Evolutionary conservation across 2,888 invertebrate genomes (phyloP).

Genomic region (Caenorhabditis parvicauda): DNA sequence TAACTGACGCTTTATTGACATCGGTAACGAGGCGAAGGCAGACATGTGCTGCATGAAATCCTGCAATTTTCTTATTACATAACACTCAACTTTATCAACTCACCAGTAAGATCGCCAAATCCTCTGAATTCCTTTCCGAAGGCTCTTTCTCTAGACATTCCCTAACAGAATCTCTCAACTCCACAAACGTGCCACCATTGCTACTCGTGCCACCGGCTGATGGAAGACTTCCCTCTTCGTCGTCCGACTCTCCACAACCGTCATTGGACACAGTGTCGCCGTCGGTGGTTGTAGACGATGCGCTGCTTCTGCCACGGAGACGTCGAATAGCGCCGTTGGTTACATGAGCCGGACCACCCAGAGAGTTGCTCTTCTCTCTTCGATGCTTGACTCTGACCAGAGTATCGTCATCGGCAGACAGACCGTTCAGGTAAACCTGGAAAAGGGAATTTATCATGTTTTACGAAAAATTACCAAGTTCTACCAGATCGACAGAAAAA

Average conservation of each 20-base stretch:
- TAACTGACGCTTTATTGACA: conserved; percentile 86
- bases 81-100: background rate
- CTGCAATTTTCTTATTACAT: conserved; percentile 10
- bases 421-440: conserved; percentile 38
- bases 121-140: conserved; percentile 87
- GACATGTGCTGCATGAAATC: conserved; percentile 93
- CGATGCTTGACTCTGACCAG: conserved; percentile 46
- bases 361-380: conserved; percentile 41
- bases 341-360: conserved; percentile 17
- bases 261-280: conserved; percentile 42
- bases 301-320: conserved; percentile 35
- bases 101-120: conserved; percentile 82
- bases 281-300: conserved; percentile 57
- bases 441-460: too few relatives aligned
- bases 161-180: conserved; percentile 77
- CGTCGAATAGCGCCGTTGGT: conserved; percentile 5
- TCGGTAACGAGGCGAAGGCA: conserved; percentile 83
- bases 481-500: too few relatives aligned
- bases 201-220: conserved; percentile 51
- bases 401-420: conserved; percentile 43
- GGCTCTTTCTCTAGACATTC: conserved; percentile 98
- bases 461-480: too few relatives aligned
- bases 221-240: conserved; percentile 73
- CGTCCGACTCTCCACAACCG: conserved; percentile 86
- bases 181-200: conserved; percentile 24